Evolutionary conservation across 2,888 invertebrate species (phyloP).

Genomic region (Acanthosepion lycidas): DNA sequence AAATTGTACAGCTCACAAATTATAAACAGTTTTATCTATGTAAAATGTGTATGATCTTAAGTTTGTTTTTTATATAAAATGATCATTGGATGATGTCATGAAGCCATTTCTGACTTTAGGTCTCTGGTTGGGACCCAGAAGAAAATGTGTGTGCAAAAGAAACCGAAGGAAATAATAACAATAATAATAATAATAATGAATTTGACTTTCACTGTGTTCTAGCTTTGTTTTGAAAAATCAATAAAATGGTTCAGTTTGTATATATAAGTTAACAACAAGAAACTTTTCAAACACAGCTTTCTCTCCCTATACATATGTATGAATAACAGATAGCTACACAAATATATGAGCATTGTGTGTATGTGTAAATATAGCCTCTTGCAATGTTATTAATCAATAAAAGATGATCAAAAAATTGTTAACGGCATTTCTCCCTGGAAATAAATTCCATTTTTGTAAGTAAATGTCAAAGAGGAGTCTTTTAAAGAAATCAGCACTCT

Average conservation of each 20-base stretch:
- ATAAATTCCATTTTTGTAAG: slow-evolving; percentile 33
- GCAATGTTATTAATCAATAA: slow-evolving; percentile 20
- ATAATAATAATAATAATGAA: no score
- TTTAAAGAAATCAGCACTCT: slow-evolving; percentile 18
- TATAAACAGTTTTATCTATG: no score
- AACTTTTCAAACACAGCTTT: background rate
- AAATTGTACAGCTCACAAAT: no score
- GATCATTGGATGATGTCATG: no score
- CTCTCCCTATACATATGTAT: background rate
- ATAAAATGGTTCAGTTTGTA: background rate
- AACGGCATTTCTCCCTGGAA: slow-evolving; percentile 17
- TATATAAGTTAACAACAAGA: background rate
- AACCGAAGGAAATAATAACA: no score
- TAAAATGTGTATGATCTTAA: no score
- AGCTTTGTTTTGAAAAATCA: no score
- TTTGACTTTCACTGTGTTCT: no score
- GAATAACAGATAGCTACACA: background rate
- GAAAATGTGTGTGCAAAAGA: no score
- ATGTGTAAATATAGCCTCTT: slow-evolving; percentile 9
- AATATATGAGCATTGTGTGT: background rate
- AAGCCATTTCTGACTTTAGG: no score
- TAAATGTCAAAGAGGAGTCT: slow-evolving; percentile 17
- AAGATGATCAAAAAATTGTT: background rate
- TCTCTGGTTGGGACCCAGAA: no score
- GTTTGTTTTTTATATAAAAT: no score